phyloP scores from a whole-genome alignment of 53 echinoderm and acorn worm species.

The Hippasteria phrygiana region DNA sequence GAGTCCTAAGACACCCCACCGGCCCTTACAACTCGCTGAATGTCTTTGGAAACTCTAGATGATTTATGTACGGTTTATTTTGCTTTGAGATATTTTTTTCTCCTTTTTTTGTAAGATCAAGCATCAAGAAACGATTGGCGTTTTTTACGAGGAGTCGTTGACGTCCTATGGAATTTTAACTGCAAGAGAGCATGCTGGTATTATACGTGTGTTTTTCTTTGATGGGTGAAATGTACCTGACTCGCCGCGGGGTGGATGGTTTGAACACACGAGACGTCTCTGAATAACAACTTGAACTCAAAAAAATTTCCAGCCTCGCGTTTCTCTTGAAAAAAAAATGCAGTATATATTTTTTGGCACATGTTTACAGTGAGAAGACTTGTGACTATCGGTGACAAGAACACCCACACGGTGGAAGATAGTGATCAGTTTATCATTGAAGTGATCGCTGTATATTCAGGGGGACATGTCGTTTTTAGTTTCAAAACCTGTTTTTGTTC shows the following conservation, averaged over 20 bases:
- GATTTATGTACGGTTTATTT: slow-evolving; percentile 9
- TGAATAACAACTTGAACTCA: not conserved
- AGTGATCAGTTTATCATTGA: not conserved
- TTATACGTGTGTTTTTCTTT: not conserved
- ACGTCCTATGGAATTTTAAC: not conserved
- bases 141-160: slow-evolving; percentile 1
- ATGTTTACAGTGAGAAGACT: not conserved
- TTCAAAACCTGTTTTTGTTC: not conserved
- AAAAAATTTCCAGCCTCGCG: not conserved
- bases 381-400: not conserved
- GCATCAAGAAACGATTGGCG: not conserved
- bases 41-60: slow-evolving; percentile 1
- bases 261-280: not conserved
- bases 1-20: slow-evolving; percentile 14
- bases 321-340: not conserved
- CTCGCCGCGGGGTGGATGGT: not conserved
- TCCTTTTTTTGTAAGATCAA: not conserved
- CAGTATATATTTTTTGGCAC: not conserved
- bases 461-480: not conserved
- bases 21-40: not conserved
- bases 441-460: not conserved
- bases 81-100: not conserved
- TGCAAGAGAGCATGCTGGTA: not conserved
- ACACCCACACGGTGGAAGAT: not conserved
- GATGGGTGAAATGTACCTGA: not conserved